Conservation (phyloP, 2,797 vertebrate genomes). For the Helarctos malayanus region DNA sequence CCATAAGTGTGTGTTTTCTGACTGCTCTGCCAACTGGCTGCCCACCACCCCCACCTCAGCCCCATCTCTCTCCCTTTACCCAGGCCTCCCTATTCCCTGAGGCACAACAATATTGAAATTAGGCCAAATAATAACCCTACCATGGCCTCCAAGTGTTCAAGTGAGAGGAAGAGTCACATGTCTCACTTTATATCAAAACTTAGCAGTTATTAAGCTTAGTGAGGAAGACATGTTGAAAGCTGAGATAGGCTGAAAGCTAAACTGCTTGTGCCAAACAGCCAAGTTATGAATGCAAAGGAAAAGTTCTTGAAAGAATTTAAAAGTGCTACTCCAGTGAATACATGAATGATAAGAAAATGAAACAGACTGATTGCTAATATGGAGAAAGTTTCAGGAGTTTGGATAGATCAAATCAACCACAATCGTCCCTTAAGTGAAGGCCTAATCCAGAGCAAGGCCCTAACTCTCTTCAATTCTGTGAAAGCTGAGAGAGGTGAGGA, state of each 20-base stretch:
- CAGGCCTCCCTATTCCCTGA: neutral
- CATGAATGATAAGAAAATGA: neutral
- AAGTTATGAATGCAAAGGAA: neutral
- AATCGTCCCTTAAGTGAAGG: neutral
- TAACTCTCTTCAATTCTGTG: neutral
- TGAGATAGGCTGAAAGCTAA: neutral
- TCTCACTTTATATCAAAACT: neutral
- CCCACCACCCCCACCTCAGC: neutral
- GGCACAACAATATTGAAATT: neutral
- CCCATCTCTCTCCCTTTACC: neutral
- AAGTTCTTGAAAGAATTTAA: neutral
- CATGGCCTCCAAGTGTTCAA: neutral
- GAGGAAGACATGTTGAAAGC: neutral
- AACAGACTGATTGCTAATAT: neutral
- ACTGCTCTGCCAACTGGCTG: neutral
- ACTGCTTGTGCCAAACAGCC: neutral
- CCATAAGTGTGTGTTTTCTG: neutral
- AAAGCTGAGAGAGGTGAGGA: neutral
- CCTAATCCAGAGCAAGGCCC: neutral
- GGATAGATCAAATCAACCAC: neutral
- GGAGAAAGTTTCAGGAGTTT: neutral
- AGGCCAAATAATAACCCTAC: neutral
- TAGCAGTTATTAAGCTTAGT: neutral
- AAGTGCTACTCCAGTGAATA: neutral
- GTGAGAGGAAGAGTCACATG: neutral